Percentiles rank a stretch among this genome's conserved stretches.
Conservation (phyloP, 2,888 invertebrate genomes). For the Neoscelio sp. region DNA sequence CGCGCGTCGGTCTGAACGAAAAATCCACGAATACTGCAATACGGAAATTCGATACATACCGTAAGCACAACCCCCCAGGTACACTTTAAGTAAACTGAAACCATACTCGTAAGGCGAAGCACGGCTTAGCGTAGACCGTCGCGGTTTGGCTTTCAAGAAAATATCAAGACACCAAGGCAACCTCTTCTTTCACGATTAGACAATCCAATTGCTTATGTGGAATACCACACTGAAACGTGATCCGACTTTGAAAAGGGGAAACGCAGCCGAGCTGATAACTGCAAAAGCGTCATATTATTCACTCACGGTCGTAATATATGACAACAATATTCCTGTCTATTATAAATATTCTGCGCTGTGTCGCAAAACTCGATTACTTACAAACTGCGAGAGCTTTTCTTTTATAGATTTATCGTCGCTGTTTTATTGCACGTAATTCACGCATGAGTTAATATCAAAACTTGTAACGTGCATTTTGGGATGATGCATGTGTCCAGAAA, state of each 20-base stretch:
- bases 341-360: conserved; percentile 35
- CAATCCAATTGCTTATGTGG: conserved; percentile 68
- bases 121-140: conserved; percentile 65
- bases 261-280: conserved; percentile 52
- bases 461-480: too few relatives aligned
- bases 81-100: conserved; percentile 73
- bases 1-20: conserved; percentile 18
- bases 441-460: neutral
- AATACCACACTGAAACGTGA: conserved; percentile 68
- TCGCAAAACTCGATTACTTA: conserved; percentile 34
- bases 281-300: conserved; percentile 56
- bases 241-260: conserved; percentile 54
- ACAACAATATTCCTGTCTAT: conserved; percentile 30
- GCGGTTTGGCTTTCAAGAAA: conserved; percentile 69
- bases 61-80: conserved; percentile 59
- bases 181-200: conserved; percentile 68
- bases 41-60: conserved; percentile 65
- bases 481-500: too few relatives aligned
- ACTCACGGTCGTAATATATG: conserved; percentile 43
- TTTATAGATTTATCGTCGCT: conserved; percentile 32
- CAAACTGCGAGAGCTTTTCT: conserved; percentile 15
- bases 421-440: conserved; percentile 11
- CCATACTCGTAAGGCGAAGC: conserved; percentile 70
- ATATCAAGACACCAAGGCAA: conserved; percentile 66
- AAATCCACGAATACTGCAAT: conserved; percentile 59